phyloP scores from a whole-genome alignment of 2,797 vertebrate species.

The Sebastolobus alascanus region DNA sequence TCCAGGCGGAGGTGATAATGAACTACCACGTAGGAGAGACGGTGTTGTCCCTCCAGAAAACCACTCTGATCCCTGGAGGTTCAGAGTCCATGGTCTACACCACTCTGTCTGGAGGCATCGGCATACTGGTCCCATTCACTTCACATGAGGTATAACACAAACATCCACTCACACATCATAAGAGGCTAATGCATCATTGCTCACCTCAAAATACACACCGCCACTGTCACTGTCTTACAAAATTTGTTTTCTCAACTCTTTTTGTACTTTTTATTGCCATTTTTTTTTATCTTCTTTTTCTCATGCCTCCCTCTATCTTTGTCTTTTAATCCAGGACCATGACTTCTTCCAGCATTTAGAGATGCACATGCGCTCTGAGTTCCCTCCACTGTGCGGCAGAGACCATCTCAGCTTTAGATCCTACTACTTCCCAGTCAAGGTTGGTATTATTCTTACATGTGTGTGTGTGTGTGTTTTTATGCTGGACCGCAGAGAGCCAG shows the following conservation, averaged over 20 bases:
- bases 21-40: constrained; percentile 99
- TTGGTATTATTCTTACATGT: constrained; percentile 51
- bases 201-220: neutral
- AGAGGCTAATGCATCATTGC: neutral
- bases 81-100: constrained; percentile 98
- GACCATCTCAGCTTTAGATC: constrained; percentile 99
- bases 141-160: constrained; percentile 92
- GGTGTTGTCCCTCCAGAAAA: constrained; percentile 96
- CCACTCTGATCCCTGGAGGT: constrained; percentile 96
- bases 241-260: no score
- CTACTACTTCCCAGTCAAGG: constrained; percentile 99
- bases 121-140: constrained; percentile 97
- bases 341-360: constrained; percentile 99
- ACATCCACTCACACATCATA: neutral
- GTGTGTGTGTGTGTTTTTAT: no score
- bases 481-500: no score
- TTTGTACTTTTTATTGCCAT: neutral
- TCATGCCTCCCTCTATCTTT: neutral
- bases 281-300: neutral
- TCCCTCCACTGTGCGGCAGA: constrained; percentile 95
- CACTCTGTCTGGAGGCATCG: constrained; percentile 96
- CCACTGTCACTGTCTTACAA: neutral
- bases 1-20: constrained; percentile 95
- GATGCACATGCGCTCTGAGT: constrained; percentile 98
- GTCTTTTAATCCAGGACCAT: constrained; percentile 88